phyloP scores from a whole-genome alignment of 23 tunicate species.

The Corella eumyota region DNA sequence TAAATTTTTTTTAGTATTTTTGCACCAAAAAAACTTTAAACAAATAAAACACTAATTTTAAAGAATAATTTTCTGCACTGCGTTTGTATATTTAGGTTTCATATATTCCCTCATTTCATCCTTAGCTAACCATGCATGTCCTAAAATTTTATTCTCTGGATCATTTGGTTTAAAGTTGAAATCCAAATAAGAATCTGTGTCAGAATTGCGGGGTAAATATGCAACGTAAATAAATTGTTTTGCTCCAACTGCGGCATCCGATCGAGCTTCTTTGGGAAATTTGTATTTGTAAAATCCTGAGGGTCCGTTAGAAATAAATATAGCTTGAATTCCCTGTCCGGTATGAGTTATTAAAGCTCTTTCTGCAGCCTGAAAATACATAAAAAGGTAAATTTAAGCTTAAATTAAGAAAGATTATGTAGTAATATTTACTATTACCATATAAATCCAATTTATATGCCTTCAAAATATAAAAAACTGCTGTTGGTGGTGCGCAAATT shows the following conservation, averaged over 20 bases:
- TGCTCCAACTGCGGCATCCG: conserved; percentile 31
- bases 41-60: too few species aligned
- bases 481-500: too few species aligned
- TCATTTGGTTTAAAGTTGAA: not conserved
- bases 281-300: conserved; percentile 77
- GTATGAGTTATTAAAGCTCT: conserved; percentile 20
- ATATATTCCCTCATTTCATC: conserved; percentile 42
- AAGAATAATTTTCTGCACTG: conserved; percentile 19
- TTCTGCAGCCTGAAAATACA: conserved; percentile 43
- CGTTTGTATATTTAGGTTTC: conserved; percentile 71
- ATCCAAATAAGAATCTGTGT: not conserved
- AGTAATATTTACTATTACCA: too few species aligned
- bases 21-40: too few species aligned
- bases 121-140: conserved; percentile 68
- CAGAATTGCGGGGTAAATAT: conserved; percentile 11
- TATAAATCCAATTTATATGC: too few species aligned
- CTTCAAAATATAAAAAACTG: too few species aligned
- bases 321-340: not conserved
- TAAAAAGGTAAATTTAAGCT: conserved; percentile 3
- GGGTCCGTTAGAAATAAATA: conserved; percentile 68
- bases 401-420: too few species aligned
- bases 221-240: conserved; percentile 72
- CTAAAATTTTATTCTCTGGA: conserved; percentile 20
- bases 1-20: too few species aligned
- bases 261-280: conserved; percentile 68